These are phyloP conservation scores for Holcopasites calliopsidis DNA, from an alignment of 1,140 invertebrate species.

Conservation along the genomic window DNA sequence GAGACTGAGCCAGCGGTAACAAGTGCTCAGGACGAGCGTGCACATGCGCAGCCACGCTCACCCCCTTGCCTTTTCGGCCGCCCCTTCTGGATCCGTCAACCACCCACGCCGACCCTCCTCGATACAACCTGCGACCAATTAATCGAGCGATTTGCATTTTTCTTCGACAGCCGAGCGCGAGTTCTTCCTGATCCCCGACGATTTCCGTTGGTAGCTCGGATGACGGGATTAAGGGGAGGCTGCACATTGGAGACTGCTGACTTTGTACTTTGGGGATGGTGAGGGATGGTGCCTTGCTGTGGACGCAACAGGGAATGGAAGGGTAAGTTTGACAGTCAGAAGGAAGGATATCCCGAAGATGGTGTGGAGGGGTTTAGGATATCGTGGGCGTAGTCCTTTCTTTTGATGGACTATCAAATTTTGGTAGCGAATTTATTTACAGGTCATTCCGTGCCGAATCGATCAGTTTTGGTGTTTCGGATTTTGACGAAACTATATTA, in stretches of 20 bases:
- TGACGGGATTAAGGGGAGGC: too few species aligned
- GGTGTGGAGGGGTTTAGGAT: too few species aligned
- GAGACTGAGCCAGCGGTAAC: constrained; percentile 74
- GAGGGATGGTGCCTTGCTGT: too few species aligned
- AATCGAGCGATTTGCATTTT: constrained; percentile 59
- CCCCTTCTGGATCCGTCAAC: not conserved
- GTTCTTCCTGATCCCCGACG: not conserved
- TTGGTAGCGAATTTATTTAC: too few species aligned
- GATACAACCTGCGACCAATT: constrained; percentile 55
- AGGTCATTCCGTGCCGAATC: too few species aligned
- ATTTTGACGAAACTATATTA: too few species aligned
- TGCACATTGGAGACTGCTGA: too few species aligned
- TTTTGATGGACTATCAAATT: too few species aligned
- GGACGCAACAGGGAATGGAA: not conserved
- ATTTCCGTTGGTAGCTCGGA: not conserved
- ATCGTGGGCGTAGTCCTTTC: too few species aligned
- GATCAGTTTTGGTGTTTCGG: too few species aligned
- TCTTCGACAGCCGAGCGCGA: not conserved
- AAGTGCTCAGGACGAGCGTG: constrained; percentile 61
- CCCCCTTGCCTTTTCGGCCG: constrained; percentile 16
- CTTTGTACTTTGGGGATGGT: too few species aligned
- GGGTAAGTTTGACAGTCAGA: not conserved
- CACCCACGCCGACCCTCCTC: not conserved
- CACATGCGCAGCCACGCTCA: constrained; percentile 66
- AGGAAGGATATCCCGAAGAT: too few species aligned